Evolutionary conservation across 2,113 vertebrate genomes (phyloP).

Genomic region (Fregata magnificens): DNA sequence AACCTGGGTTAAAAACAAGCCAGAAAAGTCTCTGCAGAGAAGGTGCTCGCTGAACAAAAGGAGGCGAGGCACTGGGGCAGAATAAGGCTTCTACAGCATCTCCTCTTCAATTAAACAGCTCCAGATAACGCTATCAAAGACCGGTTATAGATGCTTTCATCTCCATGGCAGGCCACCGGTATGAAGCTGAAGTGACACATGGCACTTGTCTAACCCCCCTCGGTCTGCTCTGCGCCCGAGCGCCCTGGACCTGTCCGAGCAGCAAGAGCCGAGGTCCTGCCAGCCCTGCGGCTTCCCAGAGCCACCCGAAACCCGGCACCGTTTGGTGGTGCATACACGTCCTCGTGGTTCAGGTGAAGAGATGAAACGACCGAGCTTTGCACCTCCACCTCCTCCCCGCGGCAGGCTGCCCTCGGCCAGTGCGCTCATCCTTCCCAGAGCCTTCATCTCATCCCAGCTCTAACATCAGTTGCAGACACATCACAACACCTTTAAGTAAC

Average conservation of each 20-base stretch:
- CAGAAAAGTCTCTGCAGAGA: not conserved
- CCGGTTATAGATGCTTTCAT: accelerated
- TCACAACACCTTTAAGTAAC: not conserved
- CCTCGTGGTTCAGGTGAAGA: accelerated
- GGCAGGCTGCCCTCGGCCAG: not conserved
- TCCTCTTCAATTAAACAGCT: not conserved
- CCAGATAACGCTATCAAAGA: not conserved
- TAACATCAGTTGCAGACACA: accelerated
- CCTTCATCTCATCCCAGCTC: not conserved
- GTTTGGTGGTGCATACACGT: accelerated
- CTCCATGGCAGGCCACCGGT: not conserved
- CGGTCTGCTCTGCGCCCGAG: accelerated
- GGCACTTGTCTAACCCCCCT: not conserved
- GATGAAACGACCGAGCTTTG: not conserved
- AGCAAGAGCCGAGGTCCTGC: accelerated
- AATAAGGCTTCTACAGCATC: too few relatives aligned
- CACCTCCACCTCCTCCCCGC: not conserved
- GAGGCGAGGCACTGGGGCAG: not conserved
- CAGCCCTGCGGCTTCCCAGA: not conserved
- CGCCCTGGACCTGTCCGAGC: not conserved
- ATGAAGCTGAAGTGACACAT: accelerated
- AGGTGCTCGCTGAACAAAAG: not conserved
- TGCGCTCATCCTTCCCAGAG: not conserved
- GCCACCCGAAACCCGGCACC: not conserved
- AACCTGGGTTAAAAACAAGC: not conserved